phyloP scores from a whole-genome alignment of 1,140 invertebrate species.

The Scaptomyza graminum region DNA sequence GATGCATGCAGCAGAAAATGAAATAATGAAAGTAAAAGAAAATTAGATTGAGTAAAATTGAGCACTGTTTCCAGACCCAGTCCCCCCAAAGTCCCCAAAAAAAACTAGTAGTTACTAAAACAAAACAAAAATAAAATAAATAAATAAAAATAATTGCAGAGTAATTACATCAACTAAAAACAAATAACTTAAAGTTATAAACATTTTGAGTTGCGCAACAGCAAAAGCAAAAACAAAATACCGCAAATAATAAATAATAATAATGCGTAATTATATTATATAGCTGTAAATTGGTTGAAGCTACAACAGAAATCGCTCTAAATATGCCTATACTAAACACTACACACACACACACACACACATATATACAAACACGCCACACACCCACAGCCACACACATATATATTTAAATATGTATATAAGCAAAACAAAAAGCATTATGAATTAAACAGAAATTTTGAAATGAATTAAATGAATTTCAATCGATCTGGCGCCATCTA shows the following conservation, averaged over 20 bases:
- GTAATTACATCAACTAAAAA: constrained; percentile 29
- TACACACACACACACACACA: neutral
- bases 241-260: constrained; percentile 8
- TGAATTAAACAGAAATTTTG: constrained; percentile 53
- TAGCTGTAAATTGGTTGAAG: constrained; percentile 40
- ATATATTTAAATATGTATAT: constrained; percentile 46
- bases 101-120: constrained; percentile 13
- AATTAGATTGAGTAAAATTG: constrained; percentile 32
- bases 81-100: constrained; percentile 19
- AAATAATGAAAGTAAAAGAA: constrained; percentile 8
- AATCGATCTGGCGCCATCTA: constrained; percentile 11
- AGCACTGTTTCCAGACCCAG: constrained; percentile 44
- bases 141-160: constrained; percentile 7
- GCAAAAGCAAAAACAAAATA: constrained; percentile 15
- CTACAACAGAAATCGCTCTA: constrained; percentile 31
- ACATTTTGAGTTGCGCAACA: constrained; percentile 52
- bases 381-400: constrained; percentile 1
- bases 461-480: constrained; percentile 20
- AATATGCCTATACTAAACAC: constrained; percentile 18
- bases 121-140: constrained; percentile 2
- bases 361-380: neutral
- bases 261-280: constrained; percentile 13
- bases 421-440: constrained; percentile 51
- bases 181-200: constrained; percentile 36
- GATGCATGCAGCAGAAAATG: neutral